Evolutionary conservation across 1,140 invertebrate species (phyloP), one percentile per base, ranked within the genome.

Genomic region (Rhopalosiphum maidis): DNA sequence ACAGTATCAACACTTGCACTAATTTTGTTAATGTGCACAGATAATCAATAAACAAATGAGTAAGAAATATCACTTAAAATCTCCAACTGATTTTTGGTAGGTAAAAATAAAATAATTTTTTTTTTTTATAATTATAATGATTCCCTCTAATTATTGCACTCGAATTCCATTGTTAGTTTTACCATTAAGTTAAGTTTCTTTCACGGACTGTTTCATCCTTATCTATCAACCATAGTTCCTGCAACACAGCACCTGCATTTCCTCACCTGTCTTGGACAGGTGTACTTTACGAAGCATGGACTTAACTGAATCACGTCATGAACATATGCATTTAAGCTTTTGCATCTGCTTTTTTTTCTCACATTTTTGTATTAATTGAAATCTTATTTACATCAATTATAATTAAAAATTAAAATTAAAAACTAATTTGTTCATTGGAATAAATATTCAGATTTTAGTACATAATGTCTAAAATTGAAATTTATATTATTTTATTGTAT

Each of bases 181-280:
- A 77, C 68, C 22, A 82, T 77, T n/a, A 82, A 91, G 68, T 83
- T 48, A 83, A 91, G 46, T 91, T 82, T 83, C 90, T 91, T 91
- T 91, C 90, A 91, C 90, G 90, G 90, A 46, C 90, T 7, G 90
- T 82, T 91, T 91, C 90, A 91, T 91, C n/a, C 90, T 91, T 91
- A 91, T 91, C 68, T 91, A 83, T 83, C 35, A 83, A 91, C 90
- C 90, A 91, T 91, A 91, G 94, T 93, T 93, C 93, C 90, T 51
- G 93, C 94, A 90, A 93, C 93, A 41, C 54, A 91, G 30, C 93
- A 94, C 93, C 94, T 94, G 93, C 35, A 93, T 91, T 89, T 77
- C 85, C 85, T 89, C 87, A 93, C 87, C 60, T 82, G 85, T 91
- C 87, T 93, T 60, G 2, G 46, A 90, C 87, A 89, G 85, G 85